phyloP scores from a whole-genome alignment of 2,797 vertebrate genomes.

The Pempheris klunzingeri region DNA sequence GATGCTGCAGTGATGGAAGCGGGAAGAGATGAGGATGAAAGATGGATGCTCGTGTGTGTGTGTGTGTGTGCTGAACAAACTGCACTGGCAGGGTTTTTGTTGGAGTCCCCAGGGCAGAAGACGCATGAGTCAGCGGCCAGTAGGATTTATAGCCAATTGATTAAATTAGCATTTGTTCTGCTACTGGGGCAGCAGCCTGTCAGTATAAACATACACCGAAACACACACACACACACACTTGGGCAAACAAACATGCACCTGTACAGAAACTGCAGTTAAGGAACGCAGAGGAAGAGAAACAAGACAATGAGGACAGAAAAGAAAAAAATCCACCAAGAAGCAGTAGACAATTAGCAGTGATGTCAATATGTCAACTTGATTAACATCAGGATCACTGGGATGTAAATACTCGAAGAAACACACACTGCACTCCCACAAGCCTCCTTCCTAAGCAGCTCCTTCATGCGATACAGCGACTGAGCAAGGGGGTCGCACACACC shows the following conservation, averaged over 20 bases:
- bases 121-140: constrained; percentile 95
- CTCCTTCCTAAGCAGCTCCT: constrained; percentile 53
- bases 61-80: constrained; percentile 75
- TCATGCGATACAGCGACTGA: constrained; percentile 49
- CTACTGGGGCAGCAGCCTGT: constrained; percentile 86
- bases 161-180: constrained; percentile 99
- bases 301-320: constrained; percentile 40
- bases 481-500: constrained; percentile 62
- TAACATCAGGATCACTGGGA: constrained; percentile 73
- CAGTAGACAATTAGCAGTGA: constrained; percentile 77
- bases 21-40: constrained; percentile 52
- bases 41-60: constrained; percentile 61
- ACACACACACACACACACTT: constrained; percentile 53
- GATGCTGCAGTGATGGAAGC: constrained; percentile 57
- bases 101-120: constrained; percentile 84
- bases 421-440: constrained; percentile 33
- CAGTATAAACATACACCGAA: constrained; percentile 73
- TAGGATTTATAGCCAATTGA: constrained; percentile 95
- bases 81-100: constrained; percentile 87
- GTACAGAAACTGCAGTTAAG: constrained; percentile 72
- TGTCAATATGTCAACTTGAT: constrained; percentile 81
- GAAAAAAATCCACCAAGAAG: constrained; percentile 45
- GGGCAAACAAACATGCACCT: constrained; percentile 65
- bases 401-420: constrained; percentile 73
- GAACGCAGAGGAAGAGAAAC: constrained; percentile 71